A percentile compares a stretch with the other conserved stretches of the same genome.
These are phyloP conservation scores for Pipra filicauda DNA, from an alignment of 2,113 vertebrate species.

Conservation along the genomic window DNA sequence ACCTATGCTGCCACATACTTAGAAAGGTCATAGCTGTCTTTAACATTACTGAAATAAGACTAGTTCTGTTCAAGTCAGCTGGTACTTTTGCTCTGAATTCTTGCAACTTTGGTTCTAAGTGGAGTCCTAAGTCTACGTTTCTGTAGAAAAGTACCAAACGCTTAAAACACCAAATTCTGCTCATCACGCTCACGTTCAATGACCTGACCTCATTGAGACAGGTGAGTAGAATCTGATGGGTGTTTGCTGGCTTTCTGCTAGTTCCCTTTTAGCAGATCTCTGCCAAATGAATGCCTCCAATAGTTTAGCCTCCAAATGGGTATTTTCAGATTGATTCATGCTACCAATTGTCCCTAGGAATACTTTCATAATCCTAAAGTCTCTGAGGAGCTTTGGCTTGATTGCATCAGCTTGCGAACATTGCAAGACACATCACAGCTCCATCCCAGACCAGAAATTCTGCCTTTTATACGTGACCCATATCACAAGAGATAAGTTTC, in stretches of 20 bases:
- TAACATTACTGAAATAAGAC: not conserved
- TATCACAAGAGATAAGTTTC: not conserved
- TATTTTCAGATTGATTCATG: not conserved
- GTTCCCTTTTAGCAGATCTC: not conserved
- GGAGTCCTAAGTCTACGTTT: not conserved
- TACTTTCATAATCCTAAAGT: not conserved
- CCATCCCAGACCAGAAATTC: conserved; percentile 15
- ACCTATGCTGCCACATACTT: not conserved
- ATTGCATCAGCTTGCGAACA: not conserved
- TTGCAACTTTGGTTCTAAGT: not conserved
- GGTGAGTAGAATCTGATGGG: not conserved
- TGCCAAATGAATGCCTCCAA: not conserved
- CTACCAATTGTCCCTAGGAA: not conserved
- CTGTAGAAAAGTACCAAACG: not conserved
- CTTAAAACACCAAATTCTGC: not conserved
- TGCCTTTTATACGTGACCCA: not conserved
- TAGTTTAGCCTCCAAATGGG: not conserved
- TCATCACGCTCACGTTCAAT: not conserved
- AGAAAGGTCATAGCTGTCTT: not conserved
- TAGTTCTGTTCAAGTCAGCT: not conserved
- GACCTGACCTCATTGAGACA: not conserved
- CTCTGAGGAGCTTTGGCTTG: conserved; percentile 31
- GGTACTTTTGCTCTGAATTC: not conserved
- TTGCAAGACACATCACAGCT: conserved; percentile 42
- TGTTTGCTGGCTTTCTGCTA: not conserved